phyloP scores from a whole-genome alignment of 2,113 vertebrate species.

The Australoheros scitulus region DNA sequence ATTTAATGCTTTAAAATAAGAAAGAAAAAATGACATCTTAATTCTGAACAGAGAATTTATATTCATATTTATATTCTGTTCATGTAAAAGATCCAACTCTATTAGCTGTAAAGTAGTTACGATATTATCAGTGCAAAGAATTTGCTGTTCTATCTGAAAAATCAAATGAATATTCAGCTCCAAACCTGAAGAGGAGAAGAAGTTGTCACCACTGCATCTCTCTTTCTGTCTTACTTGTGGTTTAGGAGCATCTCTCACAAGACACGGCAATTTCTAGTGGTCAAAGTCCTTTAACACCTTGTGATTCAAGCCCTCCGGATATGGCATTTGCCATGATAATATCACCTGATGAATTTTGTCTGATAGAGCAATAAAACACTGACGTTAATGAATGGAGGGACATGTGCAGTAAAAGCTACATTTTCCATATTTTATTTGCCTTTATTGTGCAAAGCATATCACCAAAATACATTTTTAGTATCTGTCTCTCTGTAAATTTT shows the following conservation, averaged over 20 bases:
- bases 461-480: background rate
- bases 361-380: background rate
- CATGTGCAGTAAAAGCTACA: rapidly evolving
- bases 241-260: slow-evolving; percentile 59
- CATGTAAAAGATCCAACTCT: background rate
- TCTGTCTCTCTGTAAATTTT: background rate
- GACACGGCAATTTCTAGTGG: slow-evolving; percentile 56
- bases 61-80: background rate
- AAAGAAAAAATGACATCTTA: background rate
- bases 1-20: background rate
- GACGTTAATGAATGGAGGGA: background rate
- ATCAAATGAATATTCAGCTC: background rate
- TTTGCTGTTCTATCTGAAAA: background rate
- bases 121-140: background rate
- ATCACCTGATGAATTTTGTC: slow-evolving; percentile 12
- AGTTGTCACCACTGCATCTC: slow-evolving; percentile 47
- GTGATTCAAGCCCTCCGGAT: slow-evolving; percentile 58
- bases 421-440: background rate
- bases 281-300: slow-evolving; percentile 76
- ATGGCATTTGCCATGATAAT: background rate
- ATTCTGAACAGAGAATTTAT: background rate
- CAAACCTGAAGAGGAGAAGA: slow-evolving; percentile 60
- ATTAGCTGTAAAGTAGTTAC: background rate
- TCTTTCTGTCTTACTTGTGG: slow-evolving; percentile 24
- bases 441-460: background rate